These are phyloP conservation scores for Ophthalmolycus amberensis DNA, from an alignment of 2,113 vertebrate genomes.

Conservation along the genomic window DNA sequence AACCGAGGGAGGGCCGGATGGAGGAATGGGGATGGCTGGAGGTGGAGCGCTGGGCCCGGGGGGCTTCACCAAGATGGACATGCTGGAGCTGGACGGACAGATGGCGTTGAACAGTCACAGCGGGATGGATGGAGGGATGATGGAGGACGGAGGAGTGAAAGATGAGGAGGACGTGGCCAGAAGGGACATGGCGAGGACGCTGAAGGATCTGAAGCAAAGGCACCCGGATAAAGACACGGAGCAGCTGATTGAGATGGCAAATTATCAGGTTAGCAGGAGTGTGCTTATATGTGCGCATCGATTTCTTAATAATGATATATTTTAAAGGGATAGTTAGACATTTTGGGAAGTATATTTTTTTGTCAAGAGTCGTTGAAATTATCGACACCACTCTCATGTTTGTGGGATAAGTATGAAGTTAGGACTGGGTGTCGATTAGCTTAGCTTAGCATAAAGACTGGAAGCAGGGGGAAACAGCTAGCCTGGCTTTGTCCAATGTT, in stretches of 20 bases:
- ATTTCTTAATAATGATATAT: not conserved
- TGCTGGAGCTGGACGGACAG: constrained; percentile 85
- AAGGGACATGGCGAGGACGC: constrained; percentile 85
- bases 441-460: not conserved
- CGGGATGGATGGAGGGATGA: constrained; percentile 72
- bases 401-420: not conserved
- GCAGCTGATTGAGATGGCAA: constrained; percentile 89
- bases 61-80: constrained; percentile 85
- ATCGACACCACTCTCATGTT: not conserved
- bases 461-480: not conserved
- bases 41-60: constrained; percentile 66
- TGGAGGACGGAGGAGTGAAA: constrained; percentile 74
- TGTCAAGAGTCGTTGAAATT: not conserved
- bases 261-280: constrained; percentile 82
- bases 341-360: not conserved
- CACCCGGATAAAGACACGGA: constrained; percentile 89
- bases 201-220: constrained; percentile 88
- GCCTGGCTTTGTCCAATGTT: not conserved
- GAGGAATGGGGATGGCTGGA: constrained; percentile 54
- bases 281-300: not conserved
- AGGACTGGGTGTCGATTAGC: not conserved
- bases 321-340: not conserved
- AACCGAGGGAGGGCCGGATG: constrained; percentile 79
- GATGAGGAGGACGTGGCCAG: constrained; percentile 84
- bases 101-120: constrained; percentile 77